A percentile compares a stretch with the other conserved stretches of the same genome.
Evolutionary conservation across 2,888 invertebrate species (phyloP).

Genomic region (Morpho helenor): DNA sequence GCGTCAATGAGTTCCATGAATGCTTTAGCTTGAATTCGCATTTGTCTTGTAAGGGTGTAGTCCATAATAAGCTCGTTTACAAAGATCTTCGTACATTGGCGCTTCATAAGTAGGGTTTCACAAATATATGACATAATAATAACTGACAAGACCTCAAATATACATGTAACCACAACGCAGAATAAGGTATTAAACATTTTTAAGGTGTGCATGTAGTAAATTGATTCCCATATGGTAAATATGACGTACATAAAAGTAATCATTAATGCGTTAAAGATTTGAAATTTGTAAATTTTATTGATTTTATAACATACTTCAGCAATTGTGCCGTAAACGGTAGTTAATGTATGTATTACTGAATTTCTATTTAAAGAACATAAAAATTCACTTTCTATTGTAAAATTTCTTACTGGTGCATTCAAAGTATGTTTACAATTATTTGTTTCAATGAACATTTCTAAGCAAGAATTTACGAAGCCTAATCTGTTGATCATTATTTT

Average conservation of each 20-base stretch:
- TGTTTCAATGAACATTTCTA: conserved; percentile 40
- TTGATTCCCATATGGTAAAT: conserved; percentile 46
- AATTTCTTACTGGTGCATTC: conserved; percentile 17
- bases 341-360: conserved; percentile 29
- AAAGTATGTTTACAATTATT: conserved; percentile 26
- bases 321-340: conserved; percentile 26
- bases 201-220: conserved; percentile 40
- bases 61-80: conserved; percentile 57
- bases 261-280: conserved; percentile 45
- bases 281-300: conserved; percentile 51
- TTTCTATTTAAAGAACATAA: conserved; percentile 9
- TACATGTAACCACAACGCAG: conserved; percentile 42
- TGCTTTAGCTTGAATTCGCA: too few species aligned
- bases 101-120: conserved; percentile 40
- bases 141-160: conserved; percentile 27
- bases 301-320: conserved; percentile 38
- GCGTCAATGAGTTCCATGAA: conserved; percentile 21
- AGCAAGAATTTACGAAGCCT: conserved; percentile 41
- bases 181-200: conserved; percentile 33
- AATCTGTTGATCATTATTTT: conserved; percentile 40
- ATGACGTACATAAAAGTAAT: conserved; percentile 48
- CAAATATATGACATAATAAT: conserved; percentile 32
- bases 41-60: conserved; percentile 33
- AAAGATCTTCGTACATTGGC: conserved; percentile 44
- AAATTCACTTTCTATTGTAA: not conserved